phyloP scores from a whole-genome alignment of 2,888 invertebrate genomes.

The Caenorhabditis sinica region DNA sequence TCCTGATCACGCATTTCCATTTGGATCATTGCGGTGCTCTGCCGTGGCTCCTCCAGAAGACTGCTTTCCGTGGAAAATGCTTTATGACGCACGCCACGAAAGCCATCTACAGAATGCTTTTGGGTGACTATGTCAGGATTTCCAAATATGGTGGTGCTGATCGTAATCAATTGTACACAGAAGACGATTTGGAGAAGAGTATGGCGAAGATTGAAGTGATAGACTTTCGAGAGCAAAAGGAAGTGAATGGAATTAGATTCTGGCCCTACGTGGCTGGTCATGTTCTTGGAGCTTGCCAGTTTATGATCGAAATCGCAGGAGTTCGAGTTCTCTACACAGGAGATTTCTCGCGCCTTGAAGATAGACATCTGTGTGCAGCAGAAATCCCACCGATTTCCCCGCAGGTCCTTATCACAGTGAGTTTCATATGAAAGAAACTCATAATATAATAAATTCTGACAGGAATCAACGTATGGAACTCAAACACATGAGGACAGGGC shows the following conservation, averaged over 20 bases:
- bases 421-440: constrained; percentile 66
- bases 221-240: constrained; percentile 91
- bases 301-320: constrained; percentile 99
- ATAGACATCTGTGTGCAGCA: constrained; percentile 98
- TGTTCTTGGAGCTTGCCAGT: constrained; percentile 99
- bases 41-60: constrained; percentile 98
- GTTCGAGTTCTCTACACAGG: constrained; percentile 92
- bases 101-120: constrained; percentile 97
- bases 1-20: constrained; percentile 90
- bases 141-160: constrained; percentile 75
- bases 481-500: constrained; percentile 99
- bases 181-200: constrained; percentile 95
- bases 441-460: constrained; percentile 62
- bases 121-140: constrained; percentile 97
- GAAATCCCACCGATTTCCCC: constrained; percentile 97
- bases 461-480: constrained; percentile 99
- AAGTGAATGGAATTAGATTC: constrained; percentile 94
- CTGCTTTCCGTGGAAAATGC: constrained; percentile 91
- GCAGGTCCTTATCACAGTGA: constrained; percentile 95
- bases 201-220: constrained; percentile 97
- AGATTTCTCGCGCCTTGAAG: constrained; percentile 98
- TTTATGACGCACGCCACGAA: constrained; percentile 99
- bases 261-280: constrained; percentile 99
- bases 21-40: constrained; percentile 98
- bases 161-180: constrained; percentile 92